Percentiles rank a stretch among this genome's conserved stretches.
Conservation (phyloP, 2,113 vertebrate species). For the Gnathonemus echidnorhynchus region DNA sequence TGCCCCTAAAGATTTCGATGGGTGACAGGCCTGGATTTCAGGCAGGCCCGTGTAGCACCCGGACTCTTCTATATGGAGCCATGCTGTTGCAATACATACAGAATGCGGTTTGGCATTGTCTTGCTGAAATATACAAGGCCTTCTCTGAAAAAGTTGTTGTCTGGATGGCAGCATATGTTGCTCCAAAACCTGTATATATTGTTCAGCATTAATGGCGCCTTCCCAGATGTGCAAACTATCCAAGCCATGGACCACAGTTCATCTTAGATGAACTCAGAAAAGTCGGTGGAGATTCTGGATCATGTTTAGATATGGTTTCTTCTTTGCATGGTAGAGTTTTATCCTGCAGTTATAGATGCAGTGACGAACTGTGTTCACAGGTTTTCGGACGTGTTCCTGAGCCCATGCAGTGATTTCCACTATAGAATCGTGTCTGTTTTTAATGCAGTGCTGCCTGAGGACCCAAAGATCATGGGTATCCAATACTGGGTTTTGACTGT, state of each 20-base stretch:
- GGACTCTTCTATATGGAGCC: background rate
- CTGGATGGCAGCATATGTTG: background rate
- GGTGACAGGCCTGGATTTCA: background rate
- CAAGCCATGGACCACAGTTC: background rate
- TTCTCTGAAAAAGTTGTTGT: background rate
- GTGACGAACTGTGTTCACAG: background rate
- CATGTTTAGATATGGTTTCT: background rate
- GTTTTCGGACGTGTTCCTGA: background rate
- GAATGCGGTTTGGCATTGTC: background rate
- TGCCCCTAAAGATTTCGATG: background rate
- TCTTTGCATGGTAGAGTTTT: background rate
- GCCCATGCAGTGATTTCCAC: background rate
- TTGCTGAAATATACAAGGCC: background rate
- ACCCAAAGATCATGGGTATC: background rate
- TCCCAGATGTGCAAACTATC: background rate
- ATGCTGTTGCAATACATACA: background rate
- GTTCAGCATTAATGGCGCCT: background rate
- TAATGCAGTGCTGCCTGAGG: background rate
- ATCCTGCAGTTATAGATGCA: background rate
- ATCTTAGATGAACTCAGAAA: background rate
- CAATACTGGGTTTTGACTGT: background rate
- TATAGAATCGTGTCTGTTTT: background rate
- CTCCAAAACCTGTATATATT: background rate
- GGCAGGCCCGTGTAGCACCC: background rate
- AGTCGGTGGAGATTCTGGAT: background rate